Base-by-base conservation (phyloP, 2,888 invertebrate genomes). In the Bembecia ichneumoniformis region DNA sequence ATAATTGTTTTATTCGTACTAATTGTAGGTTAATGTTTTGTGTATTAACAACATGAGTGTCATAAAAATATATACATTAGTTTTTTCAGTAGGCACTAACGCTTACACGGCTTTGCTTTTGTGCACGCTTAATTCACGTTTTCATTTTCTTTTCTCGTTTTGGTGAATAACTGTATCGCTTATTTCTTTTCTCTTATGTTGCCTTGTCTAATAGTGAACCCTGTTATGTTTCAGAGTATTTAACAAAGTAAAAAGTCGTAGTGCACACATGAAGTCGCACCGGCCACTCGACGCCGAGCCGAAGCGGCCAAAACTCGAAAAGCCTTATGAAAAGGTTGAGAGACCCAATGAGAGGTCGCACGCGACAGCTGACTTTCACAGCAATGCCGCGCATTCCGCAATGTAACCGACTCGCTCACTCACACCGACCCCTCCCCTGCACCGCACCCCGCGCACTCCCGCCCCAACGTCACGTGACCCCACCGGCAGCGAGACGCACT, bases 211-310 rank as follows among this genome's bases (percentile, higher is more conserved):
- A 86, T 80, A 71, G 66, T 79, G 66, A 77, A 74, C 75, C 81
- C 79, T 82, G 67, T 87, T 83, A 81, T 82, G 82, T 90, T 90
- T 64, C 92, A 98, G 97, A 91, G 93, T 97, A 83, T 98, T 98
- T 91, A 93, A 93, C 89, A 98, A 98, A 91, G 96, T 98, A 77
- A 97, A 98, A 90, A 98, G 98, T 90, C 93, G 98, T 87, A 98
- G 97, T 89, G 98, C 98, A 60, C 99, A 99, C 89, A 98, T 99
- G 98, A 99, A 99, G 89, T 97, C 97, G 63, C 99, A 99, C 89
- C 93, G 96, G 77, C 94, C 95, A 68, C 93, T 94, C 78, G 96
- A 96, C 88, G 91, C 93, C 81, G 94, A 94, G 80, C 90, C 90
- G 59, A 91, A 90, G 87, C 88, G 91, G 87, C 88, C 90, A 72